Evolutionary conservation across 1,140 invertebrate genomes (phyloP).

Genomic region (Zaprionus ornatus): DNA sequence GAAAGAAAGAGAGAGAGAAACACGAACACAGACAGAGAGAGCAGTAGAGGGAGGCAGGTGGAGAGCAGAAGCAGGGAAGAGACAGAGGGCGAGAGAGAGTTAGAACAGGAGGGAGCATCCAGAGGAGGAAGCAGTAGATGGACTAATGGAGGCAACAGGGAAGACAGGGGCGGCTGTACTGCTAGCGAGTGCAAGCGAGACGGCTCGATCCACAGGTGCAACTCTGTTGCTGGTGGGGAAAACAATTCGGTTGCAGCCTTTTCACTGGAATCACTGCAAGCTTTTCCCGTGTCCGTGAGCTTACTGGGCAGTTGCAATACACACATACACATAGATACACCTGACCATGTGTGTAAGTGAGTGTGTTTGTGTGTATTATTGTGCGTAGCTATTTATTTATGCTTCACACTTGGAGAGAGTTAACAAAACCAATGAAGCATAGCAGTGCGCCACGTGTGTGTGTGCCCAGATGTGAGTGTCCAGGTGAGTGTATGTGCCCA

Average conservation of each 20-base stretch:
- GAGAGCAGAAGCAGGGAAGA: neutral
- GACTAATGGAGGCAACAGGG: no score
- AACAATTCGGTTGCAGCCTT: conserved; percentile 19
- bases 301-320: conserved; percentile 26
- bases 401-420: conserved; percentile 8
- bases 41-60: no score
- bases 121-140: no score
- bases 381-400: conserved; percentile 20
- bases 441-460: neutral
- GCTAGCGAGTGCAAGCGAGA: conserved; percentile 1
- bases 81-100: no score
- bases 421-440: conserved; percentile 36
- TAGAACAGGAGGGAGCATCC: neutral
- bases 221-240: neutral
- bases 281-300: conserved; percentile 26
- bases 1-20: neutral
- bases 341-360: neutral
- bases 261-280: conserved; percentile 36
- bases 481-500: neutral
- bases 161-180: no score
- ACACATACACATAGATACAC: neutral
- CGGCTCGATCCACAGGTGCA: conserved; percentile 19
- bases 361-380: neutral
- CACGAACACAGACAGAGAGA: neutral
- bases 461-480: neutral